Evolutionary conservation across 2,113 vertebrate species (phyloP).

Genomic region (Microcebus murinus): DNA sequence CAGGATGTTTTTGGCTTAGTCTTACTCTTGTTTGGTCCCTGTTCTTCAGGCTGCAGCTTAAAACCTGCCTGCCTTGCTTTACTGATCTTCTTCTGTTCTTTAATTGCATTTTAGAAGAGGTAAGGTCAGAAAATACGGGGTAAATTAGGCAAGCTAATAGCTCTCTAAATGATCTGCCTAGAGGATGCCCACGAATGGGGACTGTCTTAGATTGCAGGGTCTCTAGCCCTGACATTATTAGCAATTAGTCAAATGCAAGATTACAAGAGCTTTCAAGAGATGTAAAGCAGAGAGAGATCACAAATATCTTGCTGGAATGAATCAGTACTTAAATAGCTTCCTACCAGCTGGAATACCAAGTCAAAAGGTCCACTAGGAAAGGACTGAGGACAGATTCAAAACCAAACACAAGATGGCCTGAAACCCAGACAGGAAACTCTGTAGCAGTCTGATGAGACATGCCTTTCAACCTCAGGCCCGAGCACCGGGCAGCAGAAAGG

Average conservation of each 20-base stretch:
- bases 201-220: not conserved
- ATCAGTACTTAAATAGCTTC: not conserved
- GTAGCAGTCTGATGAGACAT: not conserved
- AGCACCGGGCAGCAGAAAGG: rapidly evolving
- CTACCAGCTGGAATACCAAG: not conserved
- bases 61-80: not conserved
- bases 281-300: not conserved
- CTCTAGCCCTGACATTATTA: not conserved
- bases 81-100: not conserved
- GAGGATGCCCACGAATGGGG: too few relatives aligned
- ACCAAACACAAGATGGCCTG: not conserved
- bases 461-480: not conserved
- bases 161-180: not conserved
- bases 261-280: not conserved
- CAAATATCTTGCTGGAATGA: not conserved
- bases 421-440: not conserved
- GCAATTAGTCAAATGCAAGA: not conserved
- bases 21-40: not conserved
- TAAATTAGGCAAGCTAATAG: not conserved
- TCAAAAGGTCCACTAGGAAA: not conserved
- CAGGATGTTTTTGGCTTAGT: not conserved
- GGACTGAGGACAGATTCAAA: not conserved
- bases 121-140: too few relatives aligned
- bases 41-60: not conserved
- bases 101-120: not conserved